These are phyloP conservation scores for Agapornis roseicollis DNA, from an alignment of 2,113 vertebrate species.

Conservation along the genomic window DNA sequence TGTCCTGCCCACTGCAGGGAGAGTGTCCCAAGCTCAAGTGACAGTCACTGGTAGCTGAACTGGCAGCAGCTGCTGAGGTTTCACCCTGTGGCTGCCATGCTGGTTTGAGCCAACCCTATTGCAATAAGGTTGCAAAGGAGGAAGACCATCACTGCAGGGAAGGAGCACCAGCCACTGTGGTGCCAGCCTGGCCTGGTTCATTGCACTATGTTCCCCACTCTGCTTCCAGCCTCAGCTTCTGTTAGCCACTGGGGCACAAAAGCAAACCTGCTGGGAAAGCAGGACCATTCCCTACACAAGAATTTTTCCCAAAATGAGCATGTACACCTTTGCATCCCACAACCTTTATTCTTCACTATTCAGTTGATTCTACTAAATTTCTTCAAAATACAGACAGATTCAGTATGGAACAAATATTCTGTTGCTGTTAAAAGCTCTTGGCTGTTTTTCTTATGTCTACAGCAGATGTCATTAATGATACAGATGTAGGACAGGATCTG, in stretches of 20 bases:
- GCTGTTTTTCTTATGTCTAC: not conserved
- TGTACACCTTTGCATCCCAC: fast-evolving
- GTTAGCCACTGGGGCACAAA: not conserved
- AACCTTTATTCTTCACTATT: not conserved
- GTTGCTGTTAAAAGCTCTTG: not conserved
- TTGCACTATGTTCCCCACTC: fast-evolving
- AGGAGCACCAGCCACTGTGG: not conserved
- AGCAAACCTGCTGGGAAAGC: not conserved
- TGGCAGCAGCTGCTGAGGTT: fast-evolving
- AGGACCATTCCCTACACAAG: fast-evolving
- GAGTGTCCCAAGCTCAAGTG: fast-evolving
- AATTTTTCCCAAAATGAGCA: not conserved
- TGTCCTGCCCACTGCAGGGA: not conserved
- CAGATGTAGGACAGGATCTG: not conserved
- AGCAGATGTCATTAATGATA: not conserved
- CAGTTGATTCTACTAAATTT: not conserved
- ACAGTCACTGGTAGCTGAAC: not conserved
- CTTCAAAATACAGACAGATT: not conserved
- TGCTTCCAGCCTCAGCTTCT: not conserved
- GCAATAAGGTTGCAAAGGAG: not conserved
- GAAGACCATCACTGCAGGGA: fast-evolving
- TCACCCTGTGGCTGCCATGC: not conserved
- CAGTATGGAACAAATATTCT: not conserved
- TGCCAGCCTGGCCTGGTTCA: fast-evolving
- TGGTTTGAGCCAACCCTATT: not conserved